A percentile compares a stretch with the other conserved stretches of the same genome.
phyloP scores from a whole-genome alignment of 2,888 invertebrate genomes.

The Mythimna loreyi region DNA sequence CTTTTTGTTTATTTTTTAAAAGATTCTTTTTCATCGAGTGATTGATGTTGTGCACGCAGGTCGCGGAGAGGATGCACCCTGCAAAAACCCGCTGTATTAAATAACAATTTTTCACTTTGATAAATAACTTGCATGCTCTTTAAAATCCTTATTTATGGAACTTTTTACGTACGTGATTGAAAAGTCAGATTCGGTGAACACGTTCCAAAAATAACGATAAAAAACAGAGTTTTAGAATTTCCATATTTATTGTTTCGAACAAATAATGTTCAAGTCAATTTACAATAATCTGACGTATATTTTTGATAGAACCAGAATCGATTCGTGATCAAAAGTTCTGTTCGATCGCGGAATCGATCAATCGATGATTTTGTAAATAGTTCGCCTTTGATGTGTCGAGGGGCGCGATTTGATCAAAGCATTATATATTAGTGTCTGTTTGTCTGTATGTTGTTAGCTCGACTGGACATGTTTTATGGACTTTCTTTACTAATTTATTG shows the following conservation, averaged over 20 bases:
- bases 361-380: slow-evolving; percentile 74
- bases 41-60: slow-evolving; percentile 74
- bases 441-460: slow-evolving; percentile 59
- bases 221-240: slow-evolving; percentile 10
- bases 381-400: slow-evolving; percentile 77
- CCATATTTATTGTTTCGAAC: slow-evolving; percentile 13
- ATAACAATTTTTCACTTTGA: slow-evolving; percentile 84
- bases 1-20: slow-evolving; percentile 75
- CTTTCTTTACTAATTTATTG: slow-evolving; percentile 70
- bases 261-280: slow-evolving; percentile 11
- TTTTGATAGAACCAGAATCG: slow-evolving; percentile 38
- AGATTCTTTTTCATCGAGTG: slow-evolving; percentile 73
- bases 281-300: slow-evolving; percentile 14
- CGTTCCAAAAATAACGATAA: slow-evolving; percentile 6
- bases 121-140: slow-evolving; percentile 67
- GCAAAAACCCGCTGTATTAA: slow-evolving; percentile 80
- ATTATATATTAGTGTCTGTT: slow-evolving; percentile 62
- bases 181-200: slow-evolving; percentile 18
- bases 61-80: slow-evolving; percentile 72
- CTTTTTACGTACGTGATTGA: slow-evolving; percentile 36
- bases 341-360: slow-evolving; percentile 75
- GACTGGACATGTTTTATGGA: slow-evolving; percentile 70
- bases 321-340: slow-evolving; percentile 63
- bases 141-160: slow-evolving; percentile 65
- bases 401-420: slow-evolving; percentile 77